These are phyloP conservation scores for Hypercompe scribonia DNA, from an alignment of 2,888 invertebrate species.

Conservation along the genomic window DNA sequence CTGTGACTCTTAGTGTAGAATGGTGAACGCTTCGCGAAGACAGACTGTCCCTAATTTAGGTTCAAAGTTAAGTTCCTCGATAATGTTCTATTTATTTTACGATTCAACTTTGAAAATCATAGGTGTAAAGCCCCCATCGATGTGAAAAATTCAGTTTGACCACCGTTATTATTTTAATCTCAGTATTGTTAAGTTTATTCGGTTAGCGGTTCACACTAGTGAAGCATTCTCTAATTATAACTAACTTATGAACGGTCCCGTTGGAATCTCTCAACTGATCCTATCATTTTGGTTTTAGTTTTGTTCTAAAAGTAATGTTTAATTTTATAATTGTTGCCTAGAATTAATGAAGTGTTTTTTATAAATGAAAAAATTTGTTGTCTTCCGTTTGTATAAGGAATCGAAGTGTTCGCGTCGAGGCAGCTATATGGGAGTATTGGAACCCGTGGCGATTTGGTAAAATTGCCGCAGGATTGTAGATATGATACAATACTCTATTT, in stretches of 20 bases:
- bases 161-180: slow-evolving; percentile 75
- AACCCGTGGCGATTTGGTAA: background rate
- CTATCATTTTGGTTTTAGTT: slow-evolving; percentile 52
- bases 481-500: slow-evolving; percentile 45
- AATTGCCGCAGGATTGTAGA: slow-evolving; percentile 10
- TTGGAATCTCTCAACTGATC: slow-evolving; percentile 61
- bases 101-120: slow-evolving; percentile 45
- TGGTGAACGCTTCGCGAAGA: slow-evolving; percentile 18
- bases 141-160: slow-evolving; percentile 60
- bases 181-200: slow-evolving; percentile 81
- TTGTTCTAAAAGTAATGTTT: slow-evolving; percentile 63
- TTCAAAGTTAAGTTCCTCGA: slow-evolving; percentile 69
- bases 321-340: slow-evolving; percentile 67
- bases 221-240: slow-evolving; percentile 46
- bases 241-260: slow-evolving; percentile 48
- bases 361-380: slow-evolving; percentile 61
- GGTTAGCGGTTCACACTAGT: slow-evolving; percentile 54
- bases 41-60: slow-evolving; percentile 32
- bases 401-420: slow-evolving; percentile 57
- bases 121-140: slow-evolving; percentile 57
- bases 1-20: slow-evolving; percentile 30
- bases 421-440: slow-evolving; percentile 51
- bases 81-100: slow-evolving; percentile 55
- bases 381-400: slow-evolving; percentile 76
- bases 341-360: slow-evolving; percentile 51